Percentiles rank a stretch among this genome's conserved stretches.
phyloP scores from a whole-genome alignment of 2,797 vertebrate genomes.

The Macropus fuliginosus region DNA sequence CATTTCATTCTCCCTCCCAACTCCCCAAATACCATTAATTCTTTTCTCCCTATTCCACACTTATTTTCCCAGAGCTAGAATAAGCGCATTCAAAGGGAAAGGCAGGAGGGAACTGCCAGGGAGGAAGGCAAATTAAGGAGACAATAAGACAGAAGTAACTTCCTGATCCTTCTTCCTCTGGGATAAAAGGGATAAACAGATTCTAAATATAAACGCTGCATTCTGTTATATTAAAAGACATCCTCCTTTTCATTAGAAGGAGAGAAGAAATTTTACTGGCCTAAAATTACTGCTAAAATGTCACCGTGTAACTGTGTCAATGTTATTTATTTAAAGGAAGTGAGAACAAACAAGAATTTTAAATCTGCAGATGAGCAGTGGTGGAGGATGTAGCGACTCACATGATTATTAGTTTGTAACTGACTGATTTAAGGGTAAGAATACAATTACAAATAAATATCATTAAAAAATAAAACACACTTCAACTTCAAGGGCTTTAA shows the following conservation, averaged over 20 bases:
- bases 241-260: background rate
- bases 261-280: background rate
- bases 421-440: background rate
- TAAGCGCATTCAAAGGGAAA: background rate
- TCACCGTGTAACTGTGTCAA: background rate
- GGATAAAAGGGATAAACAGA: background rate
- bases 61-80: background rate
- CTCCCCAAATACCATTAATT: background rate
- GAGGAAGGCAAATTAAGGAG: background rate
- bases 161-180: background rate
- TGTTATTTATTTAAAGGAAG: background rate
- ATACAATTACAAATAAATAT: constrained; percentile 26
- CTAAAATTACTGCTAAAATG: background rate
- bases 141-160: background rate
- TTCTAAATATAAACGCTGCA: background rate
- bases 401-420: background rate
- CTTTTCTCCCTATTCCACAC: background rate
- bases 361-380: constrained; percentile 45
- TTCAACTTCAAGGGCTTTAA: background rate
- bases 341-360: constrained; percentile 39
- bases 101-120: background rate
- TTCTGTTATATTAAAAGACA: background rate
- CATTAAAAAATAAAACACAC: constrained; percentile 26
- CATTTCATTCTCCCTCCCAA: background rate
- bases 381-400: background rate